Conservation (phyloP, 2,888 invertebrate genomes). For the Andrena haemorrhoa region DNA sequence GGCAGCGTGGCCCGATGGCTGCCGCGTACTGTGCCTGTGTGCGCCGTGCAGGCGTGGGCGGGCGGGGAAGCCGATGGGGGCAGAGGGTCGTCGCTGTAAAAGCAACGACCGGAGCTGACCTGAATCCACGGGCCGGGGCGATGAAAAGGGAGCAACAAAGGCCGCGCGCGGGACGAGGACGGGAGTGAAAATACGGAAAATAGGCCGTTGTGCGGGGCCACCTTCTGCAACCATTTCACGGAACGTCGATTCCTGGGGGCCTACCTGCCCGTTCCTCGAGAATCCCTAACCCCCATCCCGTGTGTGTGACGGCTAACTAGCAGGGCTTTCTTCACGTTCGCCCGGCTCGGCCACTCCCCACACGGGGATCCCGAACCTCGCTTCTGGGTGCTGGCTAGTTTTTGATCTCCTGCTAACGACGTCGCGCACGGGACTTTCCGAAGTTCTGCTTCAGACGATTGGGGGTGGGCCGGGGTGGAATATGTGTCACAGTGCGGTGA, state of each 20-base stretch:
- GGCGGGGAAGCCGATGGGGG: constrained; percentile 32
- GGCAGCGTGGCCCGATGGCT: constrained; percentile 40
- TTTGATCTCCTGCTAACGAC: no score
- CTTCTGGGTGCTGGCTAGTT: no score
- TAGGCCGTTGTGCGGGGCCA: constrained; percentile 67
- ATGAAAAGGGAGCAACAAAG: constrained; percentile 76
- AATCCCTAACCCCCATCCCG: constrained; percentile 22
- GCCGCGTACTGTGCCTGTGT: background rate
- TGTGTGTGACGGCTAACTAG: background rate
- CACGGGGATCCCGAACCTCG: no score
- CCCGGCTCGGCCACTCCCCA: constrained; percentile 11
- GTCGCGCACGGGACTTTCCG: no score
- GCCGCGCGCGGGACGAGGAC: constrained; percentile 64
- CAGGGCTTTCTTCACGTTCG: background rate
- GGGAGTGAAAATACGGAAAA: constrained; percentile 74
- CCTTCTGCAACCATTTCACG: constrained; percentile 58
- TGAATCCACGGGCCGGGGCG: constrained; percentile 70
- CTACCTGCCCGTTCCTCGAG: constrained; percentile 21
- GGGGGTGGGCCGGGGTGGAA: no score
- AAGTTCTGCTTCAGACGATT: no score
- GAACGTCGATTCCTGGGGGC: constrained; percentile 56
- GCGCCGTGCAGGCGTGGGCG: constrained; percentile 25
- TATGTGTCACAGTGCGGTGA: no score
- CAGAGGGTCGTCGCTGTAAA: constrained; percentile 64
- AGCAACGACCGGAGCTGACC: constrained; percentile 75